phyloP scores from a whole-genome alignment of 2,797 vertebrate genomes.

The Salmo trutta region DNA sequence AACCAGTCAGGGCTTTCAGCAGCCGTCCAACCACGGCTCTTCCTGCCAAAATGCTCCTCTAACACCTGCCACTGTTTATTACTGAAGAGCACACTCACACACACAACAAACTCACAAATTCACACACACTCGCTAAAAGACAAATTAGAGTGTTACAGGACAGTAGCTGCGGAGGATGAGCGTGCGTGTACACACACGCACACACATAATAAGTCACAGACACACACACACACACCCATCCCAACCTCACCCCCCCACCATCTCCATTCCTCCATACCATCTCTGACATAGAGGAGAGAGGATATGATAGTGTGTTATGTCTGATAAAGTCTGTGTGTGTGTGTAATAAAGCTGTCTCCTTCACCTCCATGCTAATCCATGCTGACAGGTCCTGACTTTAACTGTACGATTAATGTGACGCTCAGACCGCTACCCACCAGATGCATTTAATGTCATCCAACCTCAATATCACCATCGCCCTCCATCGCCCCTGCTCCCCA shows the following conservation, averaged over 20 bases:
- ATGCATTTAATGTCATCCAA: conserved; percentile 72
- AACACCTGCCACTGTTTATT: conserved; percentile 40
- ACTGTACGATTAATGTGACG: conserved; percentile 69
- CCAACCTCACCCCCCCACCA: not conserved
- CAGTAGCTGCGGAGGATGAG: not conserved
- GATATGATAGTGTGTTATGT: not conserved
- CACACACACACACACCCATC: not conserved
- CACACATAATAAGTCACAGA: not conserved
- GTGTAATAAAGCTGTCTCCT: conserved; percentile 54
- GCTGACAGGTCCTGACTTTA: conserved; percentile 59
- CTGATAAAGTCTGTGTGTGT: not conserved
- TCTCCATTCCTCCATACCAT: not conserved
- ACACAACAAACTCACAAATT: not conserved
- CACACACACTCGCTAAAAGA: not conserved
- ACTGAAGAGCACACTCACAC: conserved; percentile 14
- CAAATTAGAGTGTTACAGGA: not conserved
- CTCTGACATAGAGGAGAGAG: not conserved
- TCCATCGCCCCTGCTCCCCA: conserved; percentile 20
- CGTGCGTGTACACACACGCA: not conserved
- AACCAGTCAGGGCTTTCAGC: conserved; percentile 37
- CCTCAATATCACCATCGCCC: conserved; percentile 52
- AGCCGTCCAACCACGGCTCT: conserved; percentile 12
- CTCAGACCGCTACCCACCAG: conserved; percentile 46
- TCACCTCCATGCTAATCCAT: conserved; percentile 51
- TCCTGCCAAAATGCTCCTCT: conserved; percentile 35